Conservation (phyloP, 2,797 vertebrate species). For the Ibycter americanus region DNA sequence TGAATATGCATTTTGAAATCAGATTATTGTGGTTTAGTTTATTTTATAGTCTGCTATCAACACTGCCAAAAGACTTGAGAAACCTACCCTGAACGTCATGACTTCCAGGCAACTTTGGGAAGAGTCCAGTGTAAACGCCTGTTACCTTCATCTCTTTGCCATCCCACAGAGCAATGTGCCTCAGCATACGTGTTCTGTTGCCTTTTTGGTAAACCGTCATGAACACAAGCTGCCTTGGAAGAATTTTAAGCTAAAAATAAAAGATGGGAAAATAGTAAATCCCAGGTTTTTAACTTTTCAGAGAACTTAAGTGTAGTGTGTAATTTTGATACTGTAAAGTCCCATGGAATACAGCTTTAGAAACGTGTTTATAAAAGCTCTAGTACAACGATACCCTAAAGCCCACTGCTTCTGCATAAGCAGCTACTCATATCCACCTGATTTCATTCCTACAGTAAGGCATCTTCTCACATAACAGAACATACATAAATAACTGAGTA, state of each 20-base stretch:
- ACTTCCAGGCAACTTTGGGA: slow-evolving; percentile 69
- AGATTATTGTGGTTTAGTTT: not conserved
- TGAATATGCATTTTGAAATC: not conserved
- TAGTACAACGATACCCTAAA: not conserved
- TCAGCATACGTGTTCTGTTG: slow-evolving; percentile 71
- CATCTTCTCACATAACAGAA: not conserved
- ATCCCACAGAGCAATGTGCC: slow-evolving; percentile 78
- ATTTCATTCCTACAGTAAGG: not conserved
- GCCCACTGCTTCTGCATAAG: not conserved
- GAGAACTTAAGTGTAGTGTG: no score
- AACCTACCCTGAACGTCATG: slow-evolving; percentile 76
- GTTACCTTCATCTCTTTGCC: slow-evolving; percentile 74
- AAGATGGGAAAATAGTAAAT: not conserved
- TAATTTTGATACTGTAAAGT: not conserved
- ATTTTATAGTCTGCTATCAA: not conserved
- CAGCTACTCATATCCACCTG: not conserved
- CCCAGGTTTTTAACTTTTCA: not conserved
- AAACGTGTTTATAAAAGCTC: not conserved
- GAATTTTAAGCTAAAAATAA: slow-evolving; percentile 71
- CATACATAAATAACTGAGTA: not conserved
- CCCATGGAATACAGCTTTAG: not conserved
- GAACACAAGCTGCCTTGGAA: slow-evolving; percentile 77
- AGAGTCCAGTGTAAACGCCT: slow-evolving; percentile 67
- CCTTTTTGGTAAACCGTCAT: slow-evolving; percentile 70
- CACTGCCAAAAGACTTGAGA: not conserved